Evolutionary conservation across 2,797 vertebrate species (phyloP).

Genomic region (Echiichthys vipera): DNA sequence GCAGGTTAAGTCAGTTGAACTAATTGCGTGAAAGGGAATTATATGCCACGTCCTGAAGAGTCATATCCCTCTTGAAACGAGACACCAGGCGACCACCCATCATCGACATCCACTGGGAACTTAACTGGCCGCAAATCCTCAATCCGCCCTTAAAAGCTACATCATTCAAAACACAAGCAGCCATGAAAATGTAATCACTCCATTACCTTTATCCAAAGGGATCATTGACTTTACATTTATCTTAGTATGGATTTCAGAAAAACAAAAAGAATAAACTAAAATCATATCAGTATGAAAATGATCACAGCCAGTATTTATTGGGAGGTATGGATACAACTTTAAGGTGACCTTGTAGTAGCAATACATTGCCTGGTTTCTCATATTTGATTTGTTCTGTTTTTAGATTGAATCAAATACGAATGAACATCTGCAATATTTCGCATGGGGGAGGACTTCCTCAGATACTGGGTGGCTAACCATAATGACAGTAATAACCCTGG

Average conservation of each 20-base stretch:
- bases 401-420: background rate
- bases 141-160: conserved; percentile 33
- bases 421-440: conserved; percentile 12
- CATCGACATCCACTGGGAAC: conserved; percentile 46
- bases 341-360: background rate
- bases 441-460: background rate
- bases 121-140: conserved; percentile 47
- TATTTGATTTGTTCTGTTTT: background rate
- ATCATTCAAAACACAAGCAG: conserved; percentile 49
- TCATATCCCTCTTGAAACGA: conserved; percentile 36
- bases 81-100: conserved; percentile 33
- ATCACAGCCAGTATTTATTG: background rate
- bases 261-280: background rate
- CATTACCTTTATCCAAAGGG: conserved; percentile 42
- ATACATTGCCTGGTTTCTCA: background rate
- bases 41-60: conserved; percentile 6
- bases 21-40: conserved; percentile 27
- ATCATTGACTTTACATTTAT: conserved; percentile 45
- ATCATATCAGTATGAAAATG: background rate
- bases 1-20: conserved; percentile 11
- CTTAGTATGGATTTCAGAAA: conserved; percentile 5
- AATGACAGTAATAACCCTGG: conserved; percentile 45
- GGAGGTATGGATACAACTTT: background rate
- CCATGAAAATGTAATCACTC: conserved; percentile 35
- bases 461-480: conserved; percentile 21